Conservation (phyloP, 2,797 vertebrate species). For the Anniella stebbinsi region DNA sequence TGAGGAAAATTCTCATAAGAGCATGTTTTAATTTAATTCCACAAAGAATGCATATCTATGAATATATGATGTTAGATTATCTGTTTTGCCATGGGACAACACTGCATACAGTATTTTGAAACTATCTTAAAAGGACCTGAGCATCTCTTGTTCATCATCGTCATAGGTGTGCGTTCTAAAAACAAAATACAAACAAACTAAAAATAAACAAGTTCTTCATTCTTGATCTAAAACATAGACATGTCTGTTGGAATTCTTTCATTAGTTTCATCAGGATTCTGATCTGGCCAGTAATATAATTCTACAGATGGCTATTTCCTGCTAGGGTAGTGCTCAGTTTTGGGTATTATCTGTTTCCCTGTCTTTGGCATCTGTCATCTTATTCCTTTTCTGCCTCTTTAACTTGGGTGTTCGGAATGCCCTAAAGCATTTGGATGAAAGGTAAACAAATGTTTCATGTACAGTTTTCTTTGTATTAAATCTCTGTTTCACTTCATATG, state of each 20-base stretch:
- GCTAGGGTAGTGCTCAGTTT: fast-evolving
- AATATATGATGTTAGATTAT: conserved; percentile 41
- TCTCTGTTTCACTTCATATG: not conserved
- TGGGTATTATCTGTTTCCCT: conserved; percentile 7
- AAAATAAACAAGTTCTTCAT: not conserved
- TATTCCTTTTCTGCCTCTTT: not conserved
- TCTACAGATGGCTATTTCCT: not conserved
- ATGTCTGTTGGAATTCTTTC: not conserved
- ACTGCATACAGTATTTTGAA: not conserved
- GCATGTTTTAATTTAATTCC: conserved; percentile 38
- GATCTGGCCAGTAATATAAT: not conserved
- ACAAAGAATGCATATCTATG: conserved; percentile 11
- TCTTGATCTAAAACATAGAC: not conserved
- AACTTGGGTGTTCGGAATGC: conserved; percentile 5
- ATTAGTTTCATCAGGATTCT: not conserved
- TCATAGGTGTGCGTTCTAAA: not conserved
- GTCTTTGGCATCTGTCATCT: not conserved
- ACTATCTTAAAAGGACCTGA: not conserved
- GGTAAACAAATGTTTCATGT: not conserved
- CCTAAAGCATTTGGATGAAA: conserved; percentile 22
- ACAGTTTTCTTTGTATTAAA: not conserved
- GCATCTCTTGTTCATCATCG: no score
- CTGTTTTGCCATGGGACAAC: conserved; percentile 12
- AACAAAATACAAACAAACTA: not conserved
- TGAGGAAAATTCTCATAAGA: conserved; percentile 34